phyloP scores from a whole-genome alignment of 2,888 invertebrate species.

The Xanthorhoe designata region DNA sequence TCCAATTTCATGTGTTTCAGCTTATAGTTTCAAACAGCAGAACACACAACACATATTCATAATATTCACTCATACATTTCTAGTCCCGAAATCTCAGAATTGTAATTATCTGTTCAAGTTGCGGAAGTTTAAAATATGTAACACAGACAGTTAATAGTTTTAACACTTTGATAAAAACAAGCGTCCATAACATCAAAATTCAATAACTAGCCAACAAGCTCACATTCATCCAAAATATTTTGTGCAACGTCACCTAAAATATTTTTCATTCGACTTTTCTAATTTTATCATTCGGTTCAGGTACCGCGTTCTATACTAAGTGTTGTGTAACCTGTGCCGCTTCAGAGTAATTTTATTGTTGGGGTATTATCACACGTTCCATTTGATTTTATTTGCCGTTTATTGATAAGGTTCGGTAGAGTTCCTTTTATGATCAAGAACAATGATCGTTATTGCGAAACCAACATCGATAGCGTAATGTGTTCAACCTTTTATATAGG shows the following conservation, averaged over 20 bases:
- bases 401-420: constrained; percentile 15
- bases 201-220: too few species aligned
- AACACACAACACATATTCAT: too few species aligned
- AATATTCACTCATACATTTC: too few species aligned
- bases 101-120: too few species aligned
- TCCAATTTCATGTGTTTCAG: too few species aligned
- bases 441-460: constrained; percentile 13
- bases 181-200: too few species aligned
- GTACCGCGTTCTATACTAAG: background rate
- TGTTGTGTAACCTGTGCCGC: background rate
- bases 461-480: background rate
- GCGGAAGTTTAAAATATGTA: too few species aligned
- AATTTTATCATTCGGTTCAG: background rate
- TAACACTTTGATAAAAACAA: too few species aligned
- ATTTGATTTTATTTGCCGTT: constrained; percentile 27
- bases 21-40: too few species aligned
- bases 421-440: constrained; percentile 16
- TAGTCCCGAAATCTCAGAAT: too few species aligned
- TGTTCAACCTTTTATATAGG: background rate
- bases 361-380: constrained; percentile 22
- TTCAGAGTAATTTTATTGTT: constrained; percentile 15
- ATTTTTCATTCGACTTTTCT: background rate
- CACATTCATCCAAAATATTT: too few species aligned
- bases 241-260: background rate
- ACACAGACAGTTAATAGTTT: too few species aligned